Conservation (phyloP, 2,113 vertebrate genomes). For the Rallus limicola region DNA sequence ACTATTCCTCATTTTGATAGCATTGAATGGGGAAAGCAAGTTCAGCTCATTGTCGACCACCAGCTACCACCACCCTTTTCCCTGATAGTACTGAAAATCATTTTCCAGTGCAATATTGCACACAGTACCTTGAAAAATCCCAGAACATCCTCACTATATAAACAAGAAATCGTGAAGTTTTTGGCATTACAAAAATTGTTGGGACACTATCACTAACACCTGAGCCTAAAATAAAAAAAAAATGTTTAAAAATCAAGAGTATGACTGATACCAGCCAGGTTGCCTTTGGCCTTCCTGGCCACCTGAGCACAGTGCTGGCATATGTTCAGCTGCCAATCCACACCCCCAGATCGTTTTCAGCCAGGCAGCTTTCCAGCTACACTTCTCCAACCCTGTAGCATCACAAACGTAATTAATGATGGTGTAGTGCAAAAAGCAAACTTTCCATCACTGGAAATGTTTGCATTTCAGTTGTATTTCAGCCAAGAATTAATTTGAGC, state of each 20-base stretch:
- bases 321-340: rapidly evolving
- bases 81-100: not conserved
- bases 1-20: not conserved
- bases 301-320: not conserved
- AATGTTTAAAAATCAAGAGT: not conserved
- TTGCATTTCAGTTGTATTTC: not conserved
- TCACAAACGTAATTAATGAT: not conserved
- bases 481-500: not conserved
- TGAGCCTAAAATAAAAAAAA: not conserved
- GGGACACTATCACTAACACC: not conserved
- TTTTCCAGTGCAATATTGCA: not conserved
- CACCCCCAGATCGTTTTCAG: not conserved
- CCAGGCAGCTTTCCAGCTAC: not conserved
- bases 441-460: not conserved
- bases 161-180: not conserved
- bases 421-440: not conserved
- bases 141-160: not conserved
- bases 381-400: not conserved
- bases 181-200: not conserved
- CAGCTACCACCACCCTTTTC: not conserved
- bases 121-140: not conserved
- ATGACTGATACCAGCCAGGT: rapidly evolving
- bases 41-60: not conserved
- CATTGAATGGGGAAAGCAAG: not conserved
- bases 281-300: not conserved